Evolutionary conservation across 2,888 invertebrate genomes (phyloP).

Genomic region (Agrochola lota): DNA sequence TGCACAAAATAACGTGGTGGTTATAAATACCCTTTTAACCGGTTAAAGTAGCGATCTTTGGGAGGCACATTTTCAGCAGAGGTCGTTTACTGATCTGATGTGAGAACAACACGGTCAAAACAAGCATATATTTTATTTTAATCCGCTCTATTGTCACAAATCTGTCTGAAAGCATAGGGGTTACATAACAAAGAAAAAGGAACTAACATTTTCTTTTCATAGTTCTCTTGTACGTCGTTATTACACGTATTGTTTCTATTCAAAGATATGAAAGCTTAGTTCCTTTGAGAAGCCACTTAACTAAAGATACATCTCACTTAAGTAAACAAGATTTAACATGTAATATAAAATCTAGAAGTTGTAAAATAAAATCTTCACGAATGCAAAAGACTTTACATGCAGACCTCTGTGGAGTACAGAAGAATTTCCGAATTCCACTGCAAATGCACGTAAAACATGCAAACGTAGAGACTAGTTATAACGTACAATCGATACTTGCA

Average conservation of each 20-base stretch:
- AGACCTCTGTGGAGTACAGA: slow-evolving; percentile 19
- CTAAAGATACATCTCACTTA: slow-evolving; percentile 20
- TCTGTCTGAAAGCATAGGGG: slow-evolving; percentile 30
- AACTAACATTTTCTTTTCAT: slow-evolving; percentile 40
- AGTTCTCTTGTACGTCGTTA: slow-evolving; percentile 22
- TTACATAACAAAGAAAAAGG: slow-evolving; percentile 47
- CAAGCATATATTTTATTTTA: slow-evolving; percentile 33
- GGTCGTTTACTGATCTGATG: not conserved
- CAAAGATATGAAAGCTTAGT: slow-evolving; percentile 10
- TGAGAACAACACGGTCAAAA: slow-evolving; percentile 7
- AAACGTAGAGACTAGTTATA: slow-evolving; percentile 17
- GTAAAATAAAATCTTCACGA: slow-evolving; percentile 17
- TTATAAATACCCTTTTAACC: slow-evolving; percentile 4
- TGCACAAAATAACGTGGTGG: slow-evolving; percentile 62
- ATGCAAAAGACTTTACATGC: slow-evolving; percentile 18
- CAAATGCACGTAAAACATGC: slow-evolving; percentile 7
- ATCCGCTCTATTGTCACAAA: slow-evolving; percentile 33
- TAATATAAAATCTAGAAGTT: not conserved
- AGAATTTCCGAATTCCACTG: slow-evolving; percentile 3
- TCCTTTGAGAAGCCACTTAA: slow-evolving; percentile 19
- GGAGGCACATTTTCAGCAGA: not conserved
- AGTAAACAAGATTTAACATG: slow-evolving; percentile 27
- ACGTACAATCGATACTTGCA: slow-evolving; percentile 15
- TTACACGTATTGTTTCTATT: slow-evolving; percentile 35
- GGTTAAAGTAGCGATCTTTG: not conserved